Evolutionary conservation across 2,797 vertebrate genomes (phyloP), one percentile per base, ranked within the genome.

Genomic region (Cynodonichthys magdalenae): DNA sequence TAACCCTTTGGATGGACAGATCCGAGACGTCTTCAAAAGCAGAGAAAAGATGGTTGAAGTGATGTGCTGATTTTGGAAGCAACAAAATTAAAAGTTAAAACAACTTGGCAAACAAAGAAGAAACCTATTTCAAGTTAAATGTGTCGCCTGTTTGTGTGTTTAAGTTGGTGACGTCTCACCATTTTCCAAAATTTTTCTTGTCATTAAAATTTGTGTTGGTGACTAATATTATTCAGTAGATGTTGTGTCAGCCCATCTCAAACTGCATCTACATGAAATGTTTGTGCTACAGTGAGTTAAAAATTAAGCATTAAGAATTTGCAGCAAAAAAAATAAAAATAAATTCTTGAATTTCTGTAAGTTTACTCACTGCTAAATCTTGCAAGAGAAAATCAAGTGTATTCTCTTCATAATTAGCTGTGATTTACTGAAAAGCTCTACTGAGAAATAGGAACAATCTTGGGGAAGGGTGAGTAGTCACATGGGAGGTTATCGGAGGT

Each of bases 1-100:
- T 79, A 87, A 86, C 84, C 86, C 76, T 85, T 84, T 77, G 68
- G 75, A 68, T 57, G 69, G 55, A 80, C 74, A 77, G 71, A 84
- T 89, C 84, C 81, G 69, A 74, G 65, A 46, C 65, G 69, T 84
- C 81, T 80, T 85, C 76, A 70, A 79, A 80, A 76, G 77, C 69
- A 79, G 72, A 64, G 51, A 71, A 78, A 69, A 60, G 70, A 63
- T 52, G 45, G 71, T 57, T 65, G 60, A 62, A 66, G 53, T 47
- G 80, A 66, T 62, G 52, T 51, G 71, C 62, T 15, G 66, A 74
- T 74, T 82, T 67, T 48, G 49, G 34, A 59, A 69, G 46, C 39
- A 28, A 59, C 34, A 60, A 57, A 27, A 67, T 59, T 19, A 70
- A 31, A 31, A 49, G 64, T 71, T 57, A 41, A 83, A 57, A 76